A percentile compares a stretch with the other conserved stretches of the same genome.
These are phyloP conservation scores for Borostomias antarcticus DNA, from an alignment of 2,797 vertebrate genomes.

Conservation along the genomic window DNA sequence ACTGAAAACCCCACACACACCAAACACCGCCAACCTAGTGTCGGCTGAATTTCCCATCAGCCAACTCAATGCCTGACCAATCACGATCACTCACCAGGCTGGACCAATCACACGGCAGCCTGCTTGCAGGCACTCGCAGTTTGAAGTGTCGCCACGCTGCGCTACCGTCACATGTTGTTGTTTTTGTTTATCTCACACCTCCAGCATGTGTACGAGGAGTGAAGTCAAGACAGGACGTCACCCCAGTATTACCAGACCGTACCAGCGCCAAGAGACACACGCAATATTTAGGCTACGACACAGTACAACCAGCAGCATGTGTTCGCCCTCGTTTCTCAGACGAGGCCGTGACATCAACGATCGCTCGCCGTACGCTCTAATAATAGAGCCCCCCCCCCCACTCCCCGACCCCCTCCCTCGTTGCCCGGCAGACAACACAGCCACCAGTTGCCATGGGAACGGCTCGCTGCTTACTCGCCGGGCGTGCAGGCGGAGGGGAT, in stretches of 20 bases:
- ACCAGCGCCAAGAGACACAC: background rate
- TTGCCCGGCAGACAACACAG: conserved; percentile 67
- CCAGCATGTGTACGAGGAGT: too few relatives aligned
- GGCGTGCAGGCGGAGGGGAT: conserved; percentile 42
- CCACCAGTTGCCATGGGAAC: conserved; percentile 80
- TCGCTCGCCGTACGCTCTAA: conserved; percentile 70
- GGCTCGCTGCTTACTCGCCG: conserved; percentile 59
- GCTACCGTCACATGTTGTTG: too few relatives aligned
- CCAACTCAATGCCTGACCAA: background rate
- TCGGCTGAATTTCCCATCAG: background rate
- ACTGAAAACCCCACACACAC: too few relatives aligned
- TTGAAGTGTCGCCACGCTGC: background rate
- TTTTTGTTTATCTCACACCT: too few relatives aligned
- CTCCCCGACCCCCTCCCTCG: conserved; percentile 53
- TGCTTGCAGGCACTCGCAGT: too few relatives aligned
- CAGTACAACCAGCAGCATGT: conserved; percentile 47
- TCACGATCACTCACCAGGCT: background rate
- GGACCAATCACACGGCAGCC: conserved; percentile 4
- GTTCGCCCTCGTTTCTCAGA: conserved; percentile 53
- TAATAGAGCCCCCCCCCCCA: conserved; percentile 67
- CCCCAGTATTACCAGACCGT: background rate
- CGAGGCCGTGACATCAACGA: conserved; percentile 52
- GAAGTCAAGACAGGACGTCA: background rate
- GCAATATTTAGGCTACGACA: conserved; percentile 37
- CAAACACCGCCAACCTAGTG: background rate